Conservation (phyloP, 2,888 invertebrate genomes). For the Acronicta psi region DNA sequence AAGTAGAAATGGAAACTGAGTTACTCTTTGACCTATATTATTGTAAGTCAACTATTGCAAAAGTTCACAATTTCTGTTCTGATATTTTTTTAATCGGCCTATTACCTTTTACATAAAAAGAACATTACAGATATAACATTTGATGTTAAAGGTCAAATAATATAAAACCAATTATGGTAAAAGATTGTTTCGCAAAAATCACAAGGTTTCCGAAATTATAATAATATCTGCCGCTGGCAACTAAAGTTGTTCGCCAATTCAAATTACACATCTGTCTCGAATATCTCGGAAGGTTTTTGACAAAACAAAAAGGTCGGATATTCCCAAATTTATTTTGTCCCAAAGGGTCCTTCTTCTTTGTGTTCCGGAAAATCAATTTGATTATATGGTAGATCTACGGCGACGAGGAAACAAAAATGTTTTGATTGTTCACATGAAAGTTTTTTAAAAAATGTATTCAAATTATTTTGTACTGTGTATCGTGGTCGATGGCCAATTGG, state of each 20-base stretch:
- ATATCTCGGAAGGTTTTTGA: constrained; percentile 9
- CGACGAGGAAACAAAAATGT: neutral
- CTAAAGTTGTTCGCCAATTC: constrained; percentile 8
- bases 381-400: neutral
- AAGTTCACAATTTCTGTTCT: neutral
- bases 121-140: too few relatives aligned
- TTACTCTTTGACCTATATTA: constrained; percentile 1
- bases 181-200: constrained; percentile 2
- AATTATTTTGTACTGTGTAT: too few relatives aligned
- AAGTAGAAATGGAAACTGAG: constrained; percentile 6
- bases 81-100: too few relatives aligned
- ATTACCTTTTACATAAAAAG: too few relatives aligned
- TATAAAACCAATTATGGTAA: neutral
- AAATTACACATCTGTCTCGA: constrained; percentile 16
- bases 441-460: too few relatives aligned
- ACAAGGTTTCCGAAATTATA: neutral
- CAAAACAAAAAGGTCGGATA: constrained; percentile 15
- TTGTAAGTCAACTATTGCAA: neutral
- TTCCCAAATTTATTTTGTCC: constrained; percentile 5
- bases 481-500: too few relatives aligned
- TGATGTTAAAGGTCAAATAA: neutral
- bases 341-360: neutral
- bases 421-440: too few relatives aligned
- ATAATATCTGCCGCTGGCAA: constrained; percentile 5
- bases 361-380: constrained; percentile 3